phyloP scores from a whole-genome alignment of 2,797 vertebrate genomes.

The Megaceryle alcyon region DNA sequence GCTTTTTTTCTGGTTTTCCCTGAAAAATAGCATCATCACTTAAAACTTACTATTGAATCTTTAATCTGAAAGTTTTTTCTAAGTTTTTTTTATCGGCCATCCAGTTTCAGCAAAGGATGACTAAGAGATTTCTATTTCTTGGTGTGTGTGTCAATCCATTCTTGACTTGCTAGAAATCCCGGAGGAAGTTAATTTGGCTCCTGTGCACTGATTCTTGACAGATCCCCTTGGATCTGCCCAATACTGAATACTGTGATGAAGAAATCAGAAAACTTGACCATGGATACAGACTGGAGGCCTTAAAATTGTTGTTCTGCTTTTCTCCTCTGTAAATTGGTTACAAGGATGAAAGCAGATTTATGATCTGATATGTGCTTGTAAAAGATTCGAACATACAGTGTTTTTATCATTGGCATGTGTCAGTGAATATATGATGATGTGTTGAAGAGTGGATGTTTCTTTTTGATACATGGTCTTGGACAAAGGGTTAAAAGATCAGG shows the following conservation, averaged over 20 bases:
- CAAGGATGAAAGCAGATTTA: background rate
- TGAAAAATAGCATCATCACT: background rate
- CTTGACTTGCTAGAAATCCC: background rate
- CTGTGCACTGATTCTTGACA: background rate
- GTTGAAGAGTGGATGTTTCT: background rate
- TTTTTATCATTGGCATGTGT: background rate
- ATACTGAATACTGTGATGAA: background rate
- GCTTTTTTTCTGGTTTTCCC: background rate
- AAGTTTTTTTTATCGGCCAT: background rate
- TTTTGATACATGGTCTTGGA: background rate
- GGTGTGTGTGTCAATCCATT: background rate
- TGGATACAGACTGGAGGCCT: background rate
- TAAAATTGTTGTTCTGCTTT: background rate
- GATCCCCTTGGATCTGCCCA: background rate
- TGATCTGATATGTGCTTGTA: background rate
- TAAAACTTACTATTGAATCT: background rate
- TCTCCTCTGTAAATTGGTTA: background rate
- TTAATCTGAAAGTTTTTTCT: background rate
- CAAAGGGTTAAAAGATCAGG: background rate
- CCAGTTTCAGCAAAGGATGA: background rate
- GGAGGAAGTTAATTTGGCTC: background rate
- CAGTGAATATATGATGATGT: background rate
- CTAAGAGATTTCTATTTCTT: background rate
- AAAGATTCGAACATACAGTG: background rate
- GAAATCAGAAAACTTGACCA: background rate